These are phyloP conservation scores for Aphrophora alni DNA, from an alignment of 2,888 invertebrate species.

Conservation along the genomic window DNA sequence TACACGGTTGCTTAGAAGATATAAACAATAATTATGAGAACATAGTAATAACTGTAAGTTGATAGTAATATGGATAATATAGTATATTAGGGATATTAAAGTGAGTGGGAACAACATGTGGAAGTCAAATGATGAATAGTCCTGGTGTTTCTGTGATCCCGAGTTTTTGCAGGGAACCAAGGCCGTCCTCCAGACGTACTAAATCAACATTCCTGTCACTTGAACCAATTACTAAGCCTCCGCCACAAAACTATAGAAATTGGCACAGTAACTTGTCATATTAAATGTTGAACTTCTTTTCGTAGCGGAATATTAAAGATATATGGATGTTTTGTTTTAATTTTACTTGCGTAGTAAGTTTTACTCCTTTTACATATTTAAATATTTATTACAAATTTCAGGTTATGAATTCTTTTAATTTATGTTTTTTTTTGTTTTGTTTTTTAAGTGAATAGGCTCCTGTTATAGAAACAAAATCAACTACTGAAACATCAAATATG, in stretches of 20 bases:
- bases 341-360: no score
- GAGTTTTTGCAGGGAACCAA: constrained; percentile 2
- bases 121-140: not conserved
- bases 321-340: no score
- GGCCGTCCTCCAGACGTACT: not conserved
- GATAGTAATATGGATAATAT: not conserved
- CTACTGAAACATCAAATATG: no score
- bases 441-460: no score
- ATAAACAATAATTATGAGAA: not conserved
- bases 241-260: not conserved
- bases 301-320: not conserved
- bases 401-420: no score
- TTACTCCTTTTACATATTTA: no score
- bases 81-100: not conserved
- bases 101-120: not conserved
- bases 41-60: not conserved
- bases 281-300: not conserved
- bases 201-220: not conserved
- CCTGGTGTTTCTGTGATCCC: not conserved
- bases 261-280: not conserved
- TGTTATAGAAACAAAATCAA: no score
- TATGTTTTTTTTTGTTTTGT: no score
- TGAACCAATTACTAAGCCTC: not conserved
- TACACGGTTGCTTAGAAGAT: not conserved
- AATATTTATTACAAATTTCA: no score